A percentile compares a stretch with the other conserved stretches of the same genome.
phyloP scores from a whole-genome alignment of 2,888 invertebrate genomes.

The Brachyptera putata region DNA sequence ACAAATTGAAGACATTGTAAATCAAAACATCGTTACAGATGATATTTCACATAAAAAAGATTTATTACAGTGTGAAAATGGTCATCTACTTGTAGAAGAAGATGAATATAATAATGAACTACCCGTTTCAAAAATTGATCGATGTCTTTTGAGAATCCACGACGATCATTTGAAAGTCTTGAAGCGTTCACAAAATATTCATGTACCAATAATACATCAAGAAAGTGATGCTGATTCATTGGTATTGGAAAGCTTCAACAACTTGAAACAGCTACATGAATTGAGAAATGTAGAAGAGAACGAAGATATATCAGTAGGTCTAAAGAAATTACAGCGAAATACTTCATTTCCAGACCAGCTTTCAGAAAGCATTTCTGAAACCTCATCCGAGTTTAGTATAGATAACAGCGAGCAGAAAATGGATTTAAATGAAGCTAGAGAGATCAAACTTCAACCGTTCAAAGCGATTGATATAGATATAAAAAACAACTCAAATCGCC shows the following conservation, averaged over 20 bases:
- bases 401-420: not conserved
- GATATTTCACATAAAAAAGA: too few species aligned
- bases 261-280: conserved; percentile 10
- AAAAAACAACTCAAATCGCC: conserved; percentile 26
- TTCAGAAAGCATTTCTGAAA: too few species aligned
- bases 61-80: too few species aligned
- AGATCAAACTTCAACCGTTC: not conserved
- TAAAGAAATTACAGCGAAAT: too few species aligned
- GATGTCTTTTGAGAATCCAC: not conserved
- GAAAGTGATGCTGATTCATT: not conserved
- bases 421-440: too few species aligned
- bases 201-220: not conserved
- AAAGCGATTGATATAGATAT: not conserved
- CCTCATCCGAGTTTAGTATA: not conserved
- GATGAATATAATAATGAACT: conserved; percentile 4
- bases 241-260: conserved; percentile 5
- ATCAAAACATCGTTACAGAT: too few species aligned
- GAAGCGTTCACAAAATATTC: not conserved
- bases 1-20: too few species aligned
- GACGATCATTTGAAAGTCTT: not conserved
- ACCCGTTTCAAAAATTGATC: not conserved
- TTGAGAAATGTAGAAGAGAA: not conserved
- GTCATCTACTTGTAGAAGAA: too few species aligned
- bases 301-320: too few species aligned
- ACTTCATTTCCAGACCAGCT: too few species aligned